Evolutionary conservation across 1,140 invertebrate genomes (phyloP), one percentile per base, ranked within the genome.

Genomic region (Philopotamus ludificatus): DNA sequence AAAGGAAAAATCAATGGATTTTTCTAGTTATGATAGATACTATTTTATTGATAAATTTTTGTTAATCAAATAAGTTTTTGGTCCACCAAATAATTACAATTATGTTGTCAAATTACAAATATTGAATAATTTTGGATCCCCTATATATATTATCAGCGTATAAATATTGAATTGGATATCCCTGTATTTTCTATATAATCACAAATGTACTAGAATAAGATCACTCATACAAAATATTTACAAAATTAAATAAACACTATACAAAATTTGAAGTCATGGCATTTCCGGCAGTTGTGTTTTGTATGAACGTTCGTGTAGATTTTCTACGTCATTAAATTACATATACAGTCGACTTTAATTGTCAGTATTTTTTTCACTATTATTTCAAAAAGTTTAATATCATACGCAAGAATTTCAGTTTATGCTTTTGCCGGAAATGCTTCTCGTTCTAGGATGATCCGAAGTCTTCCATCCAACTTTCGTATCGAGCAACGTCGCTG

Each of bases 381-480:
- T 59, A 65, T 28, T 65, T 69, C 21, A 69, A 57, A 41, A 65
- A 63, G 15, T 26, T 63, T n/a, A 59, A 53, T 49, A 70, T 16
- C 21, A 63, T 20, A 22, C 60, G 41, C 8, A 70, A 41, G 60
- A 66, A 66, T 34, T 59, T 45, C 51, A 47, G 62, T 59, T 70
- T 70, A 39, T 41, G n/a, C 60, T 67, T 67, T 18, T 67, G 68
- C 65, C 63, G 68, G 65, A 70, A 67, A 70, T 61, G 68, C 68
- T 61, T 53, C 49, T 70, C 66, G 23, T 65, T 41, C 66, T 70
- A 87, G 70, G 84, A 89, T 62, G 94, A 95, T 50, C 94, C 94
- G 78, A 94, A 97, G 79, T 97, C 93, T 66, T 86, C 86, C 92
- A 99, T 98, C 97, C 97, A 99, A 71, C 90, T 90, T 72, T 94